Conservation (phyloP, 2,113 vertebrate genomes). For the Charadrius vociferus region DNA sequence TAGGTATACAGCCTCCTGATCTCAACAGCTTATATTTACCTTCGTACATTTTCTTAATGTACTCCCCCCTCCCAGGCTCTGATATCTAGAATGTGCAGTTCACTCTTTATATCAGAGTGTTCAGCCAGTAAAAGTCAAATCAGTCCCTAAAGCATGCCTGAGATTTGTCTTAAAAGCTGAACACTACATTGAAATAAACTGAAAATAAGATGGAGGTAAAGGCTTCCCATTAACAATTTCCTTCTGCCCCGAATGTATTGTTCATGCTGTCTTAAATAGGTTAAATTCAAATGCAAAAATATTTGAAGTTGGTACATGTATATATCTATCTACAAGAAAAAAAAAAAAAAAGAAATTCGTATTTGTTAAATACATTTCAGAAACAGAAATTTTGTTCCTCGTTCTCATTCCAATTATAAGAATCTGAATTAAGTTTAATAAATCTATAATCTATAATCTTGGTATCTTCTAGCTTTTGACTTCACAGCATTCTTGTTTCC, state of each 20-base stretch:
- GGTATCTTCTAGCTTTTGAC: background rate
- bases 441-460: background rate
- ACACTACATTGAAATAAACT: background rate
- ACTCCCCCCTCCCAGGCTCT: background rate
- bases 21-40: background rate
- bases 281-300: background rate
- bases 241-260: background rate
- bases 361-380: background rate
- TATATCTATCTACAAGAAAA: background rate
- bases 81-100: background rate
- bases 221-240: background rate
- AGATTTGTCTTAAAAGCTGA: background rate
- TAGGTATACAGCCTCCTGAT: background rate
- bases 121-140: background rate
- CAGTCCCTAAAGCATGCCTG: background rate
- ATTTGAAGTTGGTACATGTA: background rate
- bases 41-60: background rate
- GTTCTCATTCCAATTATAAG: background rate
- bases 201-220: background rate
- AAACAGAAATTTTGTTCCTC: background rate
- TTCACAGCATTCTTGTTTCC: background rate
- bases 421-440: background rate
- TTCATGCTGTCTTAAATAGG: background rate
- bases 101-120: background rate
- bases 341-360: background rate